phyloP scores from a whole-genome alignment of 2,113 vertebrate genomes.

The Pelecanus crispus region DNA sequence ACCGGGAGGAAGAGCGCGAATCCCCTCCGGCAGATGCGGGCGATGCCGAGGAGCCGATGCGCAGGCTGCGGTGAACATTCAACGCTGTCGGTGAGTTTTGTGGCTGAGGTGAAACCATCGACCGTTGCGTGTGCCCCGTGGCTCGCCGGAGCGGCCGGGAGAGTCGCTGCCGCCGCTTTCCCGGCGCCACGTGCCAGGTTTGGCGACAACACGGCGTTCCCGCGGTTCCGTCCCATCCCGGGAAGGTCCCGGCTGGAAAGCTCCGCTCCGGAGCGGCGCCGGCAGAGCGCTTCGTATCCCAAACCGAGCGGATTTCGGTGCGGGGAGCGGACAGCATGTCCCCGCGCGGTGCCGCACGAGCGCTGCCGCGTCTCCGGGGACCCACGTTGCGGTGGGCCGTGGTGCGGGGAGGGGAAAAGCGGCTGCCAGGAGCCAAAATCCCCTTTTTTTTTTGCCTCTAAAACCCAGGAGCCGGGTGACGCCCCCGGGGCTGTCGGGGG shows the following conservation, averaged over 20 bases:
- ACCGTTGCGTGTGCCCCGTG: conserved; percentile 71
- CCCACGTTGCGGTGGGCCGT: too few species aligned
- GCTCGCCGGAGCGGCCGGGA: neutral
- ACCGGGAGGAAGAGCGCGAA: neutral
- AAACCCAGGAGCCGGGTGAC: neutral
- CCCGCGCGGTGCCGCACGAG: neutral
- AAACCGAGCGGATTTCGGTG: too few species aligned
- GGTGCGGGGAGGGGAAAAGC: neutral
- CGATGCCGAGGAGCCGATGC: neutral
- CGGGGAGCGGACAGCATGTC: neutral
- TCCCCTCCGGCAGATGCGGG: too few species aligned
- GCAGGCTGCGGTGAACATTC: conserved; percentile 71
- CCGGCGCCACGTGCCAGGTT: neutral
- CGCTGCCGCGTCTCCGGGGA: neutral
- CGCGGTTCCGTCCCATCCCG: neutral
- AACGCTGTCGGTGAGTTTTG: conserved; percentile 75
- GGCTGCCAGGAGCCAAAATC: neutral
- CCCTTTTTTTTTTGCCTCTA: neutral
- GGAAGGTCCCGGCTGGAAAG: neutral
- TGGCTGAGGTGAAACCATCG: conserved; percentile 67
- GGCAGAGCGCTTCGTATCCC: neutral
- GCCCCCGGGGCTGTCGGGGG: too few species aligned
- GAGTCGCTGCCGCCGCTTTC: too few species aligned
- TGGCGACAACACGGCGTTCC: neutral
- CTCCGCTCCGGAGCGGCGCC: too few species aligned